Percentiles rank a stretch among this genome's conserved stretches.
Conservation (phyloP, 1,140 invertebrate genomes). For the Campoletis sonorensis region DNA sequence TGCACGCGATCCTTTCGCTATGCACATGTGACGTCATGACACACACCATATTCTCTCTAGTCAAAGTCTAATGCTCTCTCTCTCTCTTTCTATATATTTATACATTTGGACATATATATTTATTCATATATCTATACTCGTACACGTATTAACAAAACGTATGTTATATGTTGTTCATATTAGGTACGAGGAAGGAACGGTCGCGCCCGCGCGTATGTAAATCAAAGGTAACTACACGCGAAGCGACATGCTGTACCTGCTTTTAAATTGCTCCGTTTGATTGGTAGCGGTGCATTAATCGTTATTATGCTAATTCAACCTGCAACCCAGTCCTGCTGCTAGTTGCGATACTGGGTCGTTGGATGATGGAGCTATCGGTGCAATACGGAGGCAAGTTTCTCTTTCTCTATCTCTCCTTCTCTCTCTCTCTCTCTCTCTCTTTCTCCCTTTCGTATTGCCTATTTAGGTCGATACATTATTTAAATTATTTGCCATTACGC, state of each 20-base stretch:
- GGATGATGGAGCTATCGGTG: conserved; percentile 45
- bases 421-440: neutral
- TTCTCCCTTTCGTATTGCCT: conserved; percentile 41
- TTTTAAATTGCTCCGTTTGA: conserved; percentile 73
- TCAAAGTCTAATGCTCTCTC: neutral
- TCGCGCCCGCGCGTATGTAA: conserved; percentile 69
- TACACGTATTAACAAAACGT: neutral
- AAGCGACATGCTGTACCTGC: conserved; percentile 65
- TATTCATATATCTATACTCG: neutral
- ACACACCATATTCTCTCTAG: conserved; percentile 51
- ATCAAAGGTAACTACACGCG: conserved; percentile 72
- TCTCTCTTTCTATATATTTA: neutral
- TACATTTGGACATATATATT: no score
- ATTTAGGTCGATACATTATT: conserved; percentile 49
- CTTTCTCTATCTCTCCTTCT: neutral
- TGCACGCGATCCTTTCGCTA: conserved; percentile 64
- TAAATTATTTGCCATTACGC: conserved; percentile 38
- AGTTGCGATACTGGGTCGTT: conserved; percentile 18
- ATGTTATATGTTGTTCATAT: conserved; percentile 8
- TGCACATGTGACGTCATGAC: conserved; percentile 75
- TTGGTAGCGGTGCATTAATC: conserved; percentile 68
- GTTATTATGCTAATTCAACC: conserved; percentile 64
- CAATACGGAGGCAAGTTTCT: conserved; percentile 13
- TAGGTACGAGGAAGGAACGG: conserved; percentile 44
- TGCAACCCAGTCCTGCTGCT: conserved; percentile 20